Percentiles rank a stretch among this genome's conserved stretches.
phyloP scores from a whole-genome alignment of 2,113 vertebrate species.

The Takifugu flavidus region DNA sequence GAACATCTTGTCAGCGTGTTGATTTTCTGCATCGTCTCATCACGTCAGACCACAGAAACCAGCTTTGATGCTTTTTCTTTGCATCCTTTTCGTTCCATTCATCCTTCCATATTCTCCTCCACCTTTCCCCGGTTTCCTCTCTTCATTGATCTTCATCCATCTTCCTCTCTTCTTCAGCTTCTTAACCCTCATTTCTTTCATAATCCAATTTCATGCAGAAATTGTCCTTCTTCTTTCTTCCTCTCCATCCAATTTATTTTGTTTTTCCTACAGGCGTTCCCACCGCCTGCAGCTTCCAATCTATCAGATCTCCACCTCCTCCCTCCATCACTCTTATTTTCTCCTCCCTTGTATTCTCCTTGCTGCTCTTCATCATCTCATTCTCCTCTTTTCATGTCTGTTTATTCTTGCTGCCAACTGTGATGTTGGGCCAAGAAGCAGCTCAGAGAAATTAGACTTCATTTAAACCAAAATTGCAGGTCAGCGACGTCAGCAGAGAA shows the following conservation, averaged over 20 bases:
- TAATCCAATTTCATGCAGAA: constrained; percentile 48
- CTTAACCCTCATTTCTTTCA: constrained; percentile 18
- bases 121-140: background rate
- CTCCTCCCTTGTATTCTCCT: constrained; percentile 1
- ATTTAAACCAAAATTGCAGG: constrained; percentile 11
- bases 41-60: no score
- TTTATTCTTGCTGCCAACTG: constrained; percentile 15
- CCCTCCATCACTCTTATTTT: background rate
- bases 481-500: background rate
- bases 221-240: constrained; percentile 23
- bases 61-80: no score
- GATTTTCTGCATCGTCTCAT: no score
- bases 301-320: constrained; percentile 46
- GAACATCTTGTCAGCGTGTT: no score
- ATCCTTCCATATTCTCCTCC: background rate
- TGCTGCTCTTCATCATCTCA: background rate
- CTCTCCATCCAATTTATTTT: constrained; percentile 46
- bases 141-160: constrained; percentile 3
- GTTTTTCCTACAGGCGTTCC: constrained; percentile 33
- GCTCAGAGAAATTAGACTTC: constrained; percentile 19
- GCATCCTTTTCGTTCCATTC: no score
- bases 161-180: background rate
- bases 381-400: background rate
- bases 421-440: constrained; percentile 27
- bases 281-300: constrained; percentile 35